Evolutionary conservation across 2,888 invertebrate species (phyloP).

Genomic region (Pseudanteris insignis): DNA sequence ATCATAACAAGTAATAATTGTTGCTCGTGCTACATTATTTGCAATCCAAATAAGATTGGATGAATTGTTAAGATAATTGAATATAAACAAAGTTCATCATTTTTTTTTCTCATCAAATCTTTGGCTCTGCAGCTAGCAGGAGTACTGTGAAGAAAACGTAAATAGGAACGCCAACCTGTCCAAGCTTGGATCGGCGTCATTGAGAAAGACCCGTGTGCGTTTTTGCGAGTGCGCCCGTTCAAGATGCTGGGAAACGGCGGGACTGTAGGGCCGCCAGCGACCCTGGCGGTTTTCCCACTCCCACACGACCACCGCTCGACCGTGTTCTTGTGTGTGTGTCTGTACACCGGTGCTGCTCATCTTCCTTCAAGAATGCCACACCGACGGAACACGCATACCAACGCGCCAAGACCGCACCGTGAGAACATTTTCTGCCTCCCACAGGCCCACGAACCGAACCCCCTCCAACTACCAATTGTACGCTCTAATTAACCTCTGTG

Average conservation of each 20-base stretch:
- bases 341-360: constrained; percentile 57
- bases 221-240: constrained; percentile 86
- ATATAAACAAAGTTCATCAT: no score
- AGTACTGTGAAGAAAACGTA: no score
- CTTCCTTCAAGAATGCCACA: constrained; percentile 55
- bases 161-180: constrained; percentile 67
- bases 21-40: no score
- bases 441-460: constrained; percentile 51
- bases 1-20: no score
- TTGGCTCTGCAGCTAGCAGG: no score
- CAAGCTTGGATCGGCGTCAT: constrained; percentile 84
- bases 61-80: no score
- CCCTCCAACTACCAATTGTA: background rate
- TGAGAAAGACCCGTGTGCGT: constrained; percentile 83
- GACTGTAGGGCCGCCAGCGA: constrained; percentile 86
- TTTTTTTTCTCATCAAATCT: no score
- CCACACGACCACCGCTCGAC: constrained; percentile 83
- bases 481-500: constrained; percentile 10
- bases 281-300: constrained; percentile 78
- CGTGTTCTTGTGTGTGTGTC: constrained; percentile 69
- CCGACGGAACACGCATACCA: constrained; percentile 49
- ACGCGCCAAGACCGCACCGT: constrained; percentile 52
- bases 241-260: constrained; percentile 84
- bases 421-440: constrained; percentile 63
- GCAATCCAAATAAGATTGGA: no score